phyloP scores from a whole-genome alignment of 2,888 invertebrate species.

The Cremastobaeus sp. region DNA sequence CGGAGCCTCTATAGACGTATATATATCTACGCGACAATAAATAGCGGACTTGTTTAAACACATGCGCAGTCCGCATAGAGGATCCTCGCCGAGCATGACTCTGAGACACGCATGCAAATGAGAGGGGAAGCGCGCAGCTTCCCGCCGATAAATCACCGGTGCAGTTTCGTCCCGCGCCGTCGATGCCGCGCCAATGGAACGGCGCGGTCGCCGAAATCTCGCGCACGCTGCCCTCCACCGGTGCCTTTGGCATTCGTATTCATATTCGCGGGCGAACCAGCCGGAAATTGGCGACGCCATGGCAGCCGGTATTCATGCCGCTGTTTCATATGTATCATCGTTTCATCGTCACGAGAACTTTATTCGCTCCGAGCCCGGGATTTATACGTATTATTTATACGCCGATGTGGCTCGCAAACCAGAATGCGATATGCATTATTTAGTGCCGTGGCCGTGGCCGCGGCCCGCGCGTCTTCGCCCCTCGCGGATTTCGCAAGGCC shows the following conservation, averaged over 20 bases:
- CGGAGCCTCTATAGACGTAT: slow-evolving; percentile 51
- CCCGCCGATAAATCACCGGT: slow-evolving; percentile 66
- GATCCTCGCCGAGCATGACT: slow-evolving; percentile 39
- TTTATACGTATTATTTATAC: slow-evolving; percentile 61
- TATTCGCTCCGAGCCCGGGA: slow-evolving; percentile 36
- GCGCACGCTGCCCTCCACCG: slow-evolving; percentile 2
- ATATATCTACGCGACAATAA: slow-evolving; percentile 60
- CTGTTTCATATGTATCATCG: slow-evolving; percentile 62
- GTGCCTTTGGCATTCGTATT: slow-evolving; percentile 39
- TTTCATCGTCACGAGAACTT: slow-evolving; percentile 59
- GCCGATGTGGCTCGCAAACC: slow-evolving; percentile 25
- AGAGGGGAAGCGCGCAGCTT: slow-evolving; percentile 70
- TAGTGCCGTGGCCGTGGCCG: slow-evolving; percentile 6
- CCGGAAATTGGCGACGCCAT: slow-evolving; percentile 30
- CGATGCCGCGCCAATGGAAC: slow-evolving; percentile 28
- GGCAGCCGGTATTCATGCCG: slow-evolving; percentile 41
- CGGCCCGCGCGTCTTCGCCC: neutral
- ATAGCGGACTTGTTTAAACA: slow-evolving; percentile 59
- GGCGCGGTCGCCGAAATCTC: neutral
- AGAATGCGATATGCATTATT: slow-evolving; percentile 57
- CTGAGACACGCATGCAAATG: slow-evolving; percentile 75
- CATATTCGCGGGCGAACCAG: slow-evolving; percentile 35
- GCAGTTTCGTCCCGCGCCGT: slow-evolving; percentile 12
- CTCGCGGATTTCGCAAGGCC: neutral
- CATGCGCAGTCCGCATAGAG: slow-evolving; percentile 40